Conservation (phyloP, 1,140 invertebrate species). For the Papilio dardanus region DNA sequence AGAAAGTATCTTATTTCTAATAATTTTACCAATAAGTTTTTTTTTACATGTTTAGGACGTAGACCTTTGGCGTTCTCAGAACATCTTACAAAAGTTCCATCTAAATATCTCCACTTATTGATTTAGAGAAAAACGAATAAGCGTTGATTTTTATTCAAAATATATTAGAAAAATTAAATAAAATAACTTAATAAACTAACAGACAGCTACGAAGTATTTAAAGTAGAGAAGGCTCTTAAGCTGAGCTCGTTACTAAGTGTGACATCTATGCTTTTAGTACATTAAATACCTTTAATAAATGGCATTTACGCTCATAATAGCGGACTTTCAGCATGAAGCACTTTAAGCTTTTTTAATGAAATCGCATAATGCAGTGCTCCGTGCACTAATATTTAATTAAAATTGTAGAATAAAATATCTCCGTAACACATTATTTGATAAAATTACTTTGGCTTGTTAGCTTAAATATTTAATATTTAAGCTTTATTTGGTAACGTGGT, state of each 20-base stretch:
- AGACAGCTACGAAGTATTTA: neutral
- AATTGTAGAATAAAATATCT: too few species aligned
- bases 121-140: too few species aligned
- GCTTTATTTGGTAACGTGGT: too few species aligned
- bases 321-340: neutral
- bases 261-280: slow-evolving; percentile 23
- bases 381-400: neutral
- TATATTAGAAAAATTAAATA: neutral
- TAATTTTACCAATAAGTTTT: neutral
- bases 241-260: neutral
- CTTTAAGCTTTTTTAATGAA: neutral
- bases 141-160: too few species aligned
- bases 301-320: neutral
- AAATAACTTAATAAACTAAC: neutral
- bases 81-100: too few species aligned
- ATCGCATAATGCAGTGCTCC: neutral
- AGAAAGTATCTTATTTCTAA: too few species aligned
- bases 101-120: too few species aligned
- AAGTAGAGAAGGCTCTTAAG: neutral
- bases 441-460: too few species aligned
- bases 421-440: too few species aligned
- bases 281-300: slow-evolving; percentile 10
- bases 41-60: too few species aligned
- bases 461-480: too few species aligned
- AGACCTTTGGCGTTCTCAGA: too few species aligned